Evolutionary conservation across 2,888 invertebrate genomes (phyloP), one percentile per base, ranked within the genome.

Genomic region (Rhamnusium bicolor): DNA sequence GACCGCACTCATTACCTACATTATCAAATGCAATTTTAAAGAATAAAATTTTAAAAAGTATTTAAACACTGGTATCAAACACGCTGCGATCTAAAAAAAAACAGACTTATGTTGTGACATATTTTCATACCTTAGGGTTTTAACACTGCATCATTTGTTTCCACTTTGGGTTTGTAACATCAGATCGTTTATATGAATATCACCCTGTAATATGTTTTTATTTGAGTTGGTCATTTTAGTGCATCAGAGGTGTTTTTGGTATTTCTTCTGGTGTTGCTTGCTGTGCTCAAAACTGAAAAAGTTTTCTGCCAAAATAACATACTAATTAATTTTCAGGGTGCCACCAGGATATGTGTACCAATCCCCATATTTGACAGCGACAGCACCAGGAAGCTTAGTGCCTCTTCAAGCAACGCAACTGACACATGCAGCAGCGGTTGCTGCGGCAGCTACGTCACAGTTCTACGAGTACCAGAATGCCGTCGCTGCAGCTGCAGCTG

Each of bases 331-430:
- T 86, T 90, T 73, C 90, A 93, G 92, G 81, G 92, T 95, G 81
- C 93, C 94, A 74, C 94, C 94, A 61, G 92, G 94, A 80, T 95
- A 95, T 88, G 91, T 95, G 88, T 93, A 94, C 85, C 93, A 94
- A 82, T 93, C 94, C 82, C 94, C 94, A 6, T 93, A 93, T 86
- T 87, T 93, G 88, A 90, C 92, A 62, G 91, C 93, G 29, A 89
- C 91, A 40, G 89, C 91, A 67, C 91, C 91, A 18, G 92, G 92
- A 16, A 93, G 94, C 68, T 87, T 93, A 81, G 91, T 95, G 80
- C 93, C 92, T 74, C 88, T 90, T 27, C 93, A 93, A 84, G 88
- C 89, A 29, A 93, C 93, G 84, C 87, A 93, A 83, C 92, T 92
- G 82, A 93, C 93, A 85, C 94, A 94, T 0, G 94, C 94, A 7